phyloP scores from a whole-genome alignment of 2,888 invertebrate genomes.

The Rhingia rostrata region DNA sequence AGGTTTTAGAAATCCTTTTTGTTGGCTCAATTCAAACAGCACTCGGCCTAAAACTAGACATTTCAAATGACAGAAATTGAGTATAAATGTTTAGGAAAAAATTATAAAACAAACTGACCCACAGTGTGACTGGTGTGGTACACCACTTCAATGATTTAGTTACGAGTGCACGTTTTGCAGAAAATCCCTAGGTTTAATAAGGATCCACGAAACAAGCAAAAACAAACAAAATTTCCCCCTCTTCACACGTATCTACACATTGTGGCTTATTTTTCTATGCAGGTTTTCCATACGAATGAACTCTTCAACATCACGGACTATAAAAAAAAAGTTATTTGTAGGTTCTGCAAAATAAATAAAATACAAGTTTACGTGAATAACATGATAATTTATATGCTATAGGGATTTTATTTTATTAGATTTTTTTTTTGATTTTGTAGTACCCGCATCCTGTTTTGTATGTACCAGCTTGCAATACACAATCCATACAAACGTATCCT shows the following conservation, averaged over 20 bases:
- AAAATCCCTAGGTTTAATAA: constrained; percentile 24
- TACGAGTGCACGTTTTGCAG: not conserved
- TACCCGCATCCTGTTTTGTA: constrained; percentile 15
- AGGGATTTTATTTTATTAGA: constrained; percentile 9
- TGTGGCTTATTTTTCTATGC: constrained; percentile 25
- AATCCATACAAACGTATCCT: constrained; percentile 7
- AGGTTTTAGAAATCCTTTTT: too few relatives aligned
- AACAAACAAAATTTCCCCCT: constrained; percentile 8
- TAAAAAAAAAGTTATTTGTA: not conserved
- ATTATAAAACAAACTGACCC: not conserved
- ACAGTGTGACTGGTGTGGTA: not conserved
- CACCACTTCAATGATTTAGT: not conserved
- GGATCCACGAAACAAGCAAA: not conserved
- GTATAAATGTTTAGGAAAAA: not conserved
- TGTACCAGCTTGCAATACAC: too few relatives aligned
- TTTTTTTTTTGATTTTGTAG: constrained; percentile 9
- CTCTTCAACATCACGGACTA: constrained; percentile 37
- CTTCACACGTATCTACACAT: not conserved
- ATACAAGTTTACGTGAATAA: constrained; percentile 60
- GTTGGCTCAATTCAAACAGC: too few relatives aligned
- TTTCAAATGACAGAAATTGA: not conserved
- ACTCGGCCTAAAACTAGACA: too few relatives aligned
- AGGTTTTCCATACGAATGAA: constrained; percentile 50
- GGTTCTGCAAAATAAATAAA: not conserved
- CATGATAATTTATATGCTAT: constrained; percentile 53